These are phyloP conservation scores for Callithrix jacchus DNA, from an alignment of 2,113 vertebrate genomes.

Conservation along the genomic window DNA sequence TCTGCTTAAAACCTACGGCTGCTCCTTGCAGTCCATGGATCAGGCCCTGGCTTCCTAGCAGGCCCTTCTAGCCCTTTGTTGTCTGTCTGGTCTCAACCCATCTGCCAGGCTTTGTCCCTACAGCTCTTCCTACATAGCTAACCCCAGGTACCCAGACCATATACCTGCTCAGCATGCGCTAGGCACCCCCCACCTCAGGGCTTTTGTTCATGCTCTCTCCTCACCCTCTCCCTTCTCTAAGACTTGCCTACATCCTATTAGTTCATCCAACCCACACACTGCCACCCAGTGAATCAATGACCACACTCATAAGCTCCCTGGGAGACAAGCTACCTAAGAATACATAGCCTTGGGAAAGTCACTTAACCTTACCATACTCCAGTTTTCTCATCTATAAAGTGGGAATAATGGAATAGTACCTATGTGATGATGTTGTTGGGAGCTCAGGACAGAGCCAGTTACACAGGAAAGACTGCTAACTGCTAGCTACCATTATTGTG, in stretches of 20 bases:
- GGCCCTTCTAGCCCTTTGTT: not conserved
- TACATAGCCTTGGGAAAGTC: not conserved
- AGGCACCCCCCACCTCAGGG: not conserved
- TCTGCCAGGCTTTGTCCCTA: not conserved
- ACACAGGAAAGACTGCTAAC: not conserved
- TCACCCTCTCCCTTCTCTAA: not conserved
- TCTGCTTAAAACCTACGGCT: not conserved
- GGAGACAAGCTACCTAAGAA: not conserved
- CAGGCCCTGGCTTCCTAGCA: not conserved
- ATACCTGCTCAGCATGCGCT: not conserved
- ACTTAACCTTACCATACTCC: not conserved
- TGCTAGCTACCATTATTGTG: not conserved
- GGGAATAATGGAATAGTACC: not conserved
- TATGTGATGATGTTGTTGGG: not conserved
- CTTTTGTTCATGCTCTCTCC: not conserved
- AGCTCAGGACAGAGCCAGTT: not conserved
- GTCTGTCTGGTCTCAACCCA: not conserved
- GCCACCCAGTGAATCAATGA: not conserved
- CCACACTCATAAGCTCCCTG: not conserved
- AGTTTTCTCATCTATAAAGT: not conserved
- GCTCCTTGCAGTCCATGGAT: not conserved
- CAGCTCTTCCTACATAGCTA: not conserved
- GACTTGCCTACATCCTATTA: not conserved
- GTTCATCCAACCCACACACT: not conserved
- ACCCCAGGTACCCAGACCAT: not conserved